Evolutionary conservation across 2,113 vertebrate genomes (phyloP), one percentile per base, ranked within the genome.

Genomic region (Perca fluviatilis): DNA sequence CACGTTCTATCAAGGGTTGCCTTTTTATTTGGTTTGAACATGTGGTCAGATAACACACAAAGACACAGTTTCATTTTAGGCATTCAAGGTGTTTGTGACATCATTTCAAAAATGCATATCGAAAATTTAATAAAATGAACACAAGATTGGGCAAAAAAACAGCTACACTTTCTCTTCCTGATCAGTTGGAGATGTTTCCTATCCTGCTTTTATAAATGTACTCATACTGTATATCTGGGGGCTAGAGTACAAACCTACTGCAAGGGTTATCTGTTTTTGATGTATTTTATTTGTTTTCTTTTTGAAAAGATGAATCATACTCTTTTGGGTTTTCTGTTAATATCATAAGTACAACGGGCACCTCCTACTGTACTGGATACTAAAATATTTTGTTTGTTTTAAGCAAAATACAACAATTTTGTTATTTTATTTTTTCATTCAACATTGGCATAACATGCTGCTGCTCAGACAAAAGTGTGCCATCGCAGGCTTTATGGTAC

Each of bases 401-500:
- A 36, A 30, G 25, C 16, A 40, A 49, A 27, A 53, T 27, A 51
- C 3, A 47, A 33, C 12, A 16, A 15, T 21, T 67, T 61, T 67
- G 14, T 72, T 40, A 19, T 58, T 54, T 73, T 33, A 25, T 23
- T 36, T 33, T 69, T 80, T 61, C 40, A 51, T 67, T 84, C 63
- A 84, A 10, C 18, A 63, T 4, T 58, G 56, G 54, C 23, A 51
- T 33, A 51, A 63, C 19, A 47, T 53, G 57, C 63, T 64, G n/a
- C 56, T 66, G 25, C 12, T 58, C 56, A 77, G 33, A 90, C 36
- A 82, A 68, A 85, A 80, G n/a, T 61, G 36, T 43, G 54, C 30
- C 62, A 62, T 64, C 19, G 10, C 33, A 86, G 57, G 25, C 56
- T 84, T 83, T 69, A 65, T 51, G 47, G 63, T 73, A 36, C 27